Evolutionary conservation across 2,797 vertebrate species (phyloP), one percentile per base, ranked within the genome.

Genomic region (Characodon lateralis): DNA sequence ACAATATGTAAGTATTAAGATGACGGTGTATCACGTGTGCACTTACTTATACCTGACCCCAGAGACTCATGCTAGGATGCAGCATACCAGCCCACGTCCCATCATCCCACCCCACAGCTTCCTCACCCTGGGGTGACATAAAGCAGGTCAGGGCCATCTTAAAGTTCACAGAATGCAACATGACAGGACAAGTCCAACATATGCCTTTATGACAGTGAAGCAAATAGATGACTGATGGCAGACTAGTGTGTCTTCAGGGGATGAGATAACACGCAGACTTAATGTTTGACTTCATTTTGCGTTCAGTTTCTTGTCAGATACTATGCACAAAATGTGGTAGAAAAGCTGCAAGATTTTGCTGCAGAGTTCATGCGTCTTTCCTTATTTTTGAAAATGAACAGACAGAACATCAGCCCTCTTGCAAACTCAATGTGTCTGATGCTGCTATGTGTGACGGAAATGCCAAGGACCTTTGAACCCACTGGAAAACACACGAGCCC

Each of bases 161-260:
- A 93, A 94, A 94, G 93, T 94, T 93, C 90, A 92, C 48, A n/a
- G 90, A 91, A 94, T 91, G 88, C 85, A 85, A 93, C 91, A 92
- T 93, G 95, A 95, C 93, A 94, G 89, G 85, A 93, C 87, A 84
- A 86, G 86, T 88, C 84, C 66, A 92, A 94, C 93, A 94, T 94
- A 94, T 94, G 93, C 92, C 90, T 82, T 82, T 86, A 87, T 94
- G 94, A 94, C 93, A 91, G 91, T 86, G 89, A 87, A 79, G 87
- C 87, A 86, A 94, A 88, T 83, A 91, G 85, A 91, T 92, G 91
- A 92, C 78, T 92, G 94, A 95, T 92, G 91, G 89, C 89, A 90
- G 84, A 80, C 75, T 72, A 61, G 63, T 78, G 82, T 89, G 84
- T 90, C 87, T 90, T 83, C 35, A 82, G 81, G 90, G 81, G 68